Evolutionary conservation across 2,888 invertebrate species (phyloP).

Genomic region (Chrysopilus asiliformis): DNA sequence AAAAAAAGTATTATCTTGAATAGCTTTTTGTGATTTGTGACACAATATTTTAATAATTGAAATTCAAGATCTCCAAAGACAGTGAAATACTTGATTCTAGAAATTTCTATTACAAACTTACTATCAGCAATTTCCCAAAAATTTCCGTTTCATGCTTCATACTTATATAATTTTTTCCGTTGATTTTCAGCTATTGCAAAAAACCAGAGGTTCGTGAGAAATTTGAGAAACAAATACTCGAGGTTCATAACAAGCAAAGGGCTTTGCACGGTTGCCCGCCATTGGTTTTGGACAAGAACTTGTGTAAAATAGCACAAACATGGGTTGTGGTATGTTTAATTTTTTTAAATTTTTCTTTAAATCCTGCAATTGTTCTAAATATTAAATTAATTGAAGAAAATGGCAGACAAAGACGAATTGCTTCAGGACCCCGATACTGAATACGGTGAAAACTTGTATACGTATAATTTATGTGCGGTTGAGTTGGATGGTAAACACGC

Average conservation of each 20-base stretch:
- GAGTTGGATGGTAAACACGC: constrained; percentile 51
- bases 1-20: too few relatives aligned
- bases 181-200: too few relatives aligned
- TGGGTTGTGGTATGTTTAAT: constrained; percentile 42
- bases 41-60: too few relatives aligned
- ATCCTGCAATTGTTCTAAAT: background rate
- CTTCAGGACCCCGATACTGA: constrained; percentile 6
- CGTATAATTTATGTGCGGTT: background rate
- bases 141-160: too few relatives aligned
- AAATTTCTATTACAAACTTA: too few relatives aligned
- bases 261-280: constrained; percentile 52
- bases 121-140: too few relatives aligned
- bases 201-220: too few relatives aligned
- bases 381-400: constrained; percentile 4
- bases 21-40: too few relatives aligned
- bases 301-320: constrained; percentile 53
- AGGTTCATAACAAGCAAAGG: constrained; percentile 51
- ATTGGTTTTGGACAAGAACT: constrained; percentile 47
- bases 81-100: too few relatives aligned
- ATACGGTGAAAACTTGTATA: constrained; percentile 6
- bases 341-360: background rate
- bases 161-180: too few relatives aligned
- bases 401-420: constrained; percentile 6
- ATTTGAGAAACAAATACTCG: background rate
- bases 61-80: too few relatives aligned